Base-by-base conservation (phyloP, 2,113 vertebrate genomes). In the Damaliscus lunatus region DNA sequence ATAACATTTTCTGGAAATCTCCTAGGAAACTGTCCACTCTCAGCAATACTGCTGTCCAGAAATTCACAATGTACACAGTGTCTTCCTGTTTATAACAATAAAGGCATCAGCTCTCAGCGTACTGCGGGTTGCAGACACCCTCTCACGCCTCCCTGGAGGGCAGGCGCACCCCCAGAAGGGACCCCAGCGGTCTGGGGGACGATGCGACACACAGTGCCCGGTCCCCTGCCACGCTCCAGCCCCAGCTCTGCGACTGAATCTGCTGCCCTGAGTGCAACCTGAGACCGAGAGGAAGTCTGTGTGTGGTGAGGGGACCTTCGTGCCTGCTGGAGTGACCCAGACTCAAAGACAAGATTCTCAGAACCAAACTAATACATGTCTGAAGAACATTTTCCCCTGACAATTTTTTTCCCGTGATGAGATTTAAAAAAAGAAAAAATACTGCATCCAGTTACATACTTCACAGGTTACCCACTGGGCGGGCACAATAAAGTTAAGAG, bases 161-260 rank as follows among this genome's bases (percentile, higher is more conserved):
- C 46, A 3, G 33, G 25, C 3, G 5, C 29, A 25, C 16, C 78
- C 19, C 77, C n/a, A 31, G 33, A 67, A 85, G 36, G 5, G 15
- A 50, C 23, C 25, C 11, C 17, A 3, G 48, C 17, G 17, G 31
- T 11, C 2, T 3, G 7, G 40, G n/a, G 50, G 27, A 25, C 29
- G 2, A 13, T 19, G 19, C 12, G 0, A 17, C 19, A 13, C 1
- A 11, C 59, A 0, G 1, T 2, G 5, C 27, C 23, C 0, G 0
- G 14, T 36, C 19, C 50, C 80, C 36, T 12, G 48, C 62, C 21
- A 29, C 0, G 5, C 13, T 67, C 50, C 55, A 33, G 53, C 6
- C 40, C 77, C 29, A 59, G 55, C 14, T 27, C 27, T 31, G 21
- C 9, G 59, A 11, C 29, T 5, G 5, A 40, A 80, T 43, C 12